phyloP scores from a whole-genome alignment of 2,888 invertebrate species.

The Lycia hirtaria region DNA sequence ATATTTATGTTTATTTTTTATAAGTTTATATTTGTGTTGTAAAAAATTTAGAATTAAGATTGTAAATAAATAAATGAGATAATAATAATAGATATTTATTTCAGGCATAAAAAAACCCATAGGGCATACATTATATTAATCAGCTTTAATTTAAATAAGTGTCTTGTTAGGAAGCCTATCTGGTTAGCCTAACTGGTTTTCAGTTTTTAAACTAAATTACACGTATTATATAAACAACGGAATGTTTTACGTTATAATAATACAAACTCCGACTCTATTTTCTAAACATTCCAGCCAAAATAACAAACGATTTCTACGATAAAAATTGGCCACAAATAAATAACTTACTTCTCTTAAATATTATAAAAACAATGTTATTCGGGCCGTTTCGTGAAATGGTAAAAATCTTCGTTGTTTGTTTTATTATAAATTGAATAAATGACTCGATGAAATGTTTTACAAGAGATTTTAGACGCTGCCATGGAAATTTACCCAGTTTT shows the following conservation, averaged over 20 bases:
- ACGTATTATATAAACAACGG: not conserved
- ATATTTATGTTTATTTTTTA: no score
- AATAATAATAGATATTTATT: no score
- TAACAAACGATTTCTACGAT: not conserved
- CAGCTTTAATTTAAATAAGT: no score
- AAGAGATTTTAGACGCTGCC: slow-evolving; percentile 22
- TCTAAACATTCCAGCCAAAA: not conserved
- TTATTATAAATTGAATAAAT: slow-evolving; percentile 24
- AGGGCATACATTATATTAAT: no score
- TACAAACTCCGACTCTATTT: not conserved
- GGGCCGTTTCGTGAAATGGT: not conserved
- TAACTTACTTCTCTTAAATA: not conserved
- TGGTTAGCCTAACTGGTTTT: no score
- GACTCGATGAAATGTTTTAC: slow-evolving; percentile 14
- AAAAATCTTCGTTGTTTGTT: slow-evolving; percentile 13
- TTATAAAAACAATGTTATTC: not conserved
- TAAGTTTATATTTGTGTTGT: no score
- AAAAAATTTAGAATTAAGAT: no score
- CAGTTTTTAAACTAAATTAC: no score
- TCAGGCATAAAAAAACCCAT: no score
- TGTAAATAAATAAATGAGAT: no score
- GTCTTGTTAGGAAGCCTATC: no score
- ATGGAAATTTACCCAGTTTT: slow-evolving; percentile 28
- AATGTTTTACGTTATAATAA: not conserved
- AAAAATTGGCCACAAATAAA: not conserved